Conservation (phyloP, 2,888 invertebrate species). For the Linnaemya vulpina region DNA sequence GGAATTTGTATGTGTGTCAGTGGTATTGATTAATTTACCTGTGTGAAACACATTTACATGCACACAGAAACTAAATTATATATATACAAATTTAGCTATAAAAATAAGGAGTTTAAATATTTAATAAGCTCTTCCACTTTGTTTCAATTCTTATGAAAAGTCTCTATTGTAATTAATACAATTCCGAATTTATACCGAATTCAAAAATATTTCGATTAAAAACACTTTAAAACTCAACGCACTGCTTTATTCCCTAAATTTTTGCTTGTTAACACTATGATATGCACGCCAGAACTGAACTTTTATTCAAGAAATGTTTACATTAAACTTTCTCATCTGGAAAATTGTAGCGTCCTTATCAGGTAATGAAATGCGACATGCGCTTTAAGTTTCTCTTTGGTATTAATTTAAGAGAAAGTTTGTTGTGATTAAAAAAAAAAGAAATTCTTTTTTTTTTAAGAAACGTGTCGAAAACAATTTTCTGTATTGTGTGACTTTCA, state of each 20-base stretch:
- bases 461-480: neutral
- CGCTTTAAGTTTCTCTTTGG: neutral
- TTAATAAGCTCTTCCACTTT: neutral
- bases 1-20: neutral
- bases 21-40: neutral
- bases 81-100: neutral
- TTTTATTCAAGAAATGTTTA: neutral
- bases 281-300: neutral
- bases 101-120: too few relatives aligned
- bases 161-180: neutral
- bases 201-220: neutral
- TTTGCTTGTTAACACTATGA: conserved; percentile 7
- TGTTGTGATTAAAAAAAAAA: neutral
- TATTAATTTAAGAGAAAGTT: neutral
- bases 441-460: neutral
- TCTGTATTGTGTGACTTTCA: neutral
- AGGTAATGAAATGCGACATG: neutral
- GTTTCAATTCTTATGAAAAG: neutral
- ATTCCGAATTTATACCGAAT: neutral
- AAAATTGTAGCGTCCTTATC: neutral
- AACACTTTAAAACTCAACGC: neutral
- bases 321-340: neutral
- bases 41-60: neutral
- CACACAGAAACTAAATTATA: neutral
- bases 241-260: neutral